These are phyloP conservation scores for Hippopotamus amphibius DNA, from an alignment of 2,113 vertebrate species.

Conservation along the genomic window DNA sequence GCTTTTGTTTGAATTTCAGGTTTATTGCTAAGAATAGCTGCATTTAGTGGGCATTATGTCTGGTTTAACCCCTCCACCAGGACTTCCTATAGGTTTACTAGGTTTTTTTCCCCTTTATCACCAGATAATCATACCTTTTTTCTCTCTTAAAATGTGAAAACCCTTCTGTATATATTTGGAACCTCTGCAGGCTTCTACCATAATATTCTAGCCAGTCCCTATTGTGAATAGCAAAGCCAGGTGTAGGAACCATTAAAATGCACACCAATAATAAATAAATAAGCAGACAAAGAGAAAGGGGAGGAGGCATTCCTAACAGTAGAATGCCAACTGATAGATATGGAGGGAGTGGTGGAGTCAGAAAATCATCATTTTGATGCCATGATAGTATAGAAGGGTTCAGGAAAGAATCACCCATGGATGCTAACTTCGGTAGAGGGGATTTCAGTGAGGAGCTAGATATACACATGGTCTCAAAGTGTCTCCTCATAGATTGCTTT, in stretches of 20 bases:
- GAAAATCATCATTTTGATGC: neutral
- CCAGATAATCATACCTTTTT: neutral
- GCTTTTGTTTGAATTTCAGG: conserved; percentile 72
- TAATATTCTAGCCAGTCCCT: conserved; percentile 42
- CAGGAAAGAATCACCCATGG: conserved; percentile 8
- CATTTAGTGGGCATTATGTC: neutral
- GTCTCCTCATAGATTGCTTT: neutral
- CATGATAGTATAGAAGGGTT: neutral
- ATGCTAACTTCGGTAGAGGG: neutral
- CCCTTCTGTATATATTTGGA: neutral
- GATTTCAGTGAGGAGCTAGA: conserved; percentile 1
- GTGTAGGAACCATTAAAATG: neutral
- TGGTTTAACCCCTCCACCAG: neutral
- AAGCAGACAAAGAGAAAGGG: neutral
- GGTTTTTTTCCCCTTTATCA: neutral
- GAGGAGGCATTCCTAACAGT: neutral
- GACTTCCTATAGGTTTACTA: conserved; percentile 27
- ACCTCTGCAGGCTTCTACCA: neutral
- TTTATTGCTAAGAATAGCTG: conserved; percentile 52
- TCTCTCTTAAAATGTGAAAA: neutral
- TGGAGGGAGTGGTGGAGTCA: neutral
- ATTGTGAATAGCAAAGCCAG: conserved; percentile 3
- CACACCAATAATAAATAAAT: neutral
- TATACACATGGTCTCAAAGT: neutral
- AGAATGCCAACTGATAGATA: neutral